Base-by-base conservation (phyloP, 2,888 invertebrate species). In the Cephus rjabovi region DNA sequence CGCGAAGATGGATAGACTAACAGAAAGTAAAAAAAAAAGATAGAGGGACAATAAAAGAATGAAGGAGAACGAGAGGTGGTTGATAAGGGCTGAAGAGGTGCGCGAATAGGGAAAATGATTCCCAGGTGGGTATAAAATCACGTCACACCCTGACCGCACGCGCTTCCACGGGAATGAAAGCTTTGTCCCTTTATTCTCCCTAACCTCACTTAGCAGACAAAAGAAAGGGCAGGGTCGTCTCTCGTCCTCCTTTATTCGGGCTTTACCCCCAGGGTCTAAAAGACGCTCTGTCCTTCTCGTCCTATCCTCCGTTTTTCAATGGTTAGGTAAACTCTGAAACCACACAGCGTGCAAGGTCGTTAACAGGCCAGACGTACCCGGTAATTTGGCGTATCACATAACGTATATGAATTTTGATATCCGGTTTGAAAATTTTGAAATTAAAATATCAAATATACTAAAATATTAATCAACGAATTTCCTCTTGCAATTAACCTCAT, bases 181-280 rank as follows among this genome's bases (percentile, higher is more conserved):
- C 75, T 75, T 77, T 77, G 75, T 77, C 74, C 75, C 69, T 77
- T 70, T 69, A 77, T 77, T 77, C 75, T 75, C 74, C 12, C 75
- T 37, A 75, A 77, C 75, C 77, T 77, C 77, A 71, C 75, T 77
- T 75, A 71, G 34, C 69, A 75, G 71, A 77, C 77, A 75, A 77
- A 77, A 75, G 74, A 75, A 75, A 75, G 34, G 75, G 69, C 35
- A 69, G 75, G 71, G 56, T 56, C 56, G 2, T 56, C 56, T 23
- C 9, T 71, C 33, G 71, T 34, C 33, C 33, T 70, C 12, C 71
- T 71, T 71, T 71, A 71, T 33, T 56, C 56, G 23, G 1, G 23
- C 56, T 23, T 23, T 56, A 56, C 56, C 23, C 6, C 23, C 23
- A 56, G 56, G 56, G 9, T 23, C 9, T 23, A 56, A 23, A 56